Base-by-base conservation (phyloP, 2,888 invertebrate genomes). In the Hemistola chrysoprasaria region DNA sequence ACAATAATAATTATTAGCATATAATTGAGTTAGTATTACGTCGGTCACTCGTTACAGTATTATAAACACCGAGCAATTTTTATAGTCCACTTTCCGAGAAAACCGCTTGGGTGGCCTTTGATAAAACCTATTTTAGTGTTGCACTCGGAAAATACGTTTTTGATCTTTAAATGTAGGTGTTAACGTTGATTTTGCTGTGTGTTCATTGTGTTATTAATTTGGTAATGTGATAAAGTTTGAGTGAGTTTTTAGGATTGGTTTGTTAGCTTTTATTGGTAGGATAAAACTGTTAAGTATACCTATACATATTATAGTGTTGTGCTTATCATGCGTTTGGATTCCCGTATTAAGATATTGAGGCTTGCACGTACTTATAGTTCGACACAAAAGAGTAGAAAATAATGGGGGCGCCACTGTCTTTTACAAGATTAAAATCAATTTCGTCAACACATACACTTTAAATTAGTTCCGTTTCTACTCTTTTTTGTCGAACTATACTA, bases 71-170 rank as follows among this genome's bases (percentile, higher is more conserved):
- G 43, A 60, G 62, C 69, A 59, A 74, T 73, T 74, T 76, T 78
- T 76, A 76, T 71, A 58, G 64, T 50, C 52, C 61, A 61, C 64
- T 62, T 78, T 76, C 74, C 59, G 54, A 67, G 75, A 71, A 76
- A 62, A 56, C 67, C 47, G 51, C 64, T 49, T 80, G 82, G 82
- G 83, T 83, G 83, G 84, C 59, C 74, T 55, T 54, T 50, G n/a
- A 32, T 6, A 24, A 26, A 11, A 22, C 22, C 38, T 48, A 53
- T 8, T 9, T 28, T 25, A n/a, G 6, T 6, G 16, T 27, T 8
- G 22, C 34, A 20, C 24, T 16, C 11, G 2, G 2, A 1, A 11
- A 8, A 1, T 0, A 3, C 3, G 28, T 1, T 2, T 36, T 43
- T 27, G 11, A 10, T 24, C 27, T 31, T 30, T 34, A 41, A 52